These are phyloP conservation scores for Miniopterus natalensis DNA, from an alignment of 2,113 vertebrate genomes.

Conservation along the genomic window DNA sequence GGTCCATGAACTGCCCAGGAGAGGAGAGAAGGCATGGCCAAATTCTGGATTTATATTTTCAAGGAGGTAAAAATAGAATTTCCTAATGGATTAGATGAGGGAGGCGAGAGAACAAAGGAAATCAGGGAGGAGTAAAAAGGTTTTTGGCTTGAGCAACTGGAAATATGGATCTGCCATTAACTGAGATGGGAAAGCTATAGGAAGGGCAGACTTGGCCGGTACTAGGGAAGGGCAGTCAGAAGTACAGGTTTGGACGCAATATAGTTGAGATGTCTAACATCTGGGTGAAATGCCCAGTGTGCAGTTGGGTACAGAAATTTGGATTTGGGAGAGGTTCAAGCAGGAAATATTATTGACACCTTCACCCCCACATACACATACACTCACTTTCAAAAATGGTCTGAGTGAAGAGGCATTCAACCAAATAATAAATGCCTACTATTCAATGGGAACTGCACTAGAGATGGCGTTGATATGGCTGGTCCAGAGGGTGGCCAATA, in stretches of 20 bases:
- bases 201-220: no score
- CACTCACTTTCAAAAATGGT: neutral
- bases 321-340: neutral
- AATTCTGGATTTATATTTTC: neutral
- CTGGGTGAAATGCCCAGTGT: neutral
- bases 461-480: neutral
- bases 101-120: neutral
- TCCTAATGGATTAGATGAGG: neutral
- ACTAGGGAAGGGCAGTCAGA: neutral
- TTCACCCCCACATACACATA: neutral
- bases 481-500: neutral
- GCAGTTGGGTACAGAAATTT: neutral
- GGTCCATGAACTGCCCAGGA: neutral
- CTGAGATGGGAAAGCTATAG: neutral
- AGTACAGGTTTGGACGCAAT: accelerated
- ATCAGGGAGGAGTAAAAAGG: neutral
- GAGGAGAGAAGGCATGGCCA: neutral
- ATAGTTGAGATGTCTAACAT: neutral
- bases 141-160: neutral
- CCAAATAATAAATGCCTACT: neutral
- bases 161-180: neutral
- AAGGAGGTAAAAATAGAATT: neutral
- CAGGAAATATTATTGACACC: neutral
- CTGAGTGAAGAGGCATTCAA: neutral
- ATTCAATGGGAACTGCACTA: neutral